Evolutionary conservation across 2,888 invertebrate genomes (phyloP).

Genomic region (Volucella zonaria): DNA sequence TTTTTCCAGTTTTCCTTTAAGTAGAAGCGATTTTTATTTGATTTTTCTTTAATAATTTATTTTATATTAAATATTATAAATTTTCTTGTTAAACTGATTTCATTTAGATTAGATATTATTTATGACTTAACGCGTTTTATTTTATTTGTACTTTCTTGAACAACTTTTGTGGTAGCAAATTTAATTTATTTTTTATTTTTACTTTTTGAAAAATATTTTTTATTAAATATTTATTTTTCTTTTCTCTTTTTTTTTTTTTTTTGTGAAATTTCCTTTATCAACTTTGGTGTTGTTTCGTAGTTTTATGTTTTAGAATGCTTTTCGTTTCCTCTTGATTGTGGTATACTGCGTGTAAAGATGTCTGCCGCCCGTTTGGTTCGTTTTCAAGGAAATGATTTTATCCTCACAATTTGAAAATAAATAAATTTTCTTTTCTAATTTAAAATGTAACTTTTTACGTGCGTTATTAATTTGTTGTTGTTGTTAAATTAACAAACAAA

Average conservation of each 20-base stretch:
- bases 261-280: constrained; percentile 35
- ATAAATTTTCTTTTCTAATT: constrained; percentile 8
- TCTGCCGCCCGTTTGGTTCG: constrained; percentile 68
- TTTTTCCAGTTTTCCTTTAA: constrained; percentile 17
- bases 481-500: constrained; percentile 63
- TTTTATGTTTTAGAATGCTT: constrained; percentile 70
- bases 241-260: constrained; percentile 29
- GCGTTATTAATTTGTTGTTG: constrained; percentile 42
- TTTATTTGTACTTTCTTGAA: constrained; percentile 71
- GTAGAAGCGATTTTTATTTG: not conserved
- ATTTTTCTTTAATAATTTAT: not conserved
- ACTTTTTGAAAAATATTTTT: constrained; percentile 26
- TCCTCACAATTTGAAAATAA: constrained; percentile 54
- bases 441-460: constrained; percentile 61
- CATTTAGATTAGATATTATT: not conserved
- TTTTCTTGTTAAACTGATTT: constrained; percentile 31
- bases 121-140: constrained; percentile 34
- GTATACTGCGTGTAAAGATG: constrained; percentile 68
- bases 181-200: constrained; percentile 47
- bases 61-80: constrained; percentile 19
- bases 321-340: constrained; percentile 60
- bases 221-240: constrained; percentile 12
- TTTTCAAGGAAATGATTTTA: constrained; percentile 44
- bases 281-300: constrained; percentile 51
- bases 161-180: constrained; percentile 74